Evolutionary conservation across 1,140 invertebrate species (phyloP), one percentile per base, ranked within the genome.

Genomic region (Cydia fagiglandana): DNA sequence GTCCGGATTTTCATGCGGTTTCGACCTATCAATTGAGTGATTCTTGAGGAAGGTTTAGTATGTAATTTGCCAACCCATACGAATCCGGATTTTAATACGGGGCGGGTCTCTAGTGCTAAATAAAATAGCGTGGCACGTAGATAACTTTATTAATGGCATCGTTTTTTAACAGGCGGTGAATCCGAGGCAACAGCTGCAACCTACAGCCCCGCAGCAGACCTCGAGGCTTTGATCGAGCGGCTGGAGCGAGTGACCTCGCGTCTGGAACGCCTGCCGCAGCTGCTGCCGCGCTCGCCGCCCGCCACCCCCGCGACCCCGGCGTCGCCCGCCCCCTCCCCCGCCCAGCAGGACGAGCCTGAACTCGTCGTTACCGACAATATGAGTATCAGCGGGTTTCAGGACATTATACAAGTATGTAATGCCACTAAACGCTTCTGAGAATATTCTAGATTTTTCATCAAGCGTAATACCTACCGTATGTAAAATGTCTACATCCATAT

Each of bases 191-290:
- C 90, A 78, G 89, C 90, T 68, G 86, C 88, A 56, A 83, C 81
- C 79, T 82, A 84, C 38, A 86, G 83, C 64, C 87, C 90, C 68
- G 89, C 90, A 50, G 91, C 87, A 45, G 94, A 96, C 74, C 91
- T 97, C 50, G 96, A 96, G 84, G 92, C 94, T 74, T 89, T 97
- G 76, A 95, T 97, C 24, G 94, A 94, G 77, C 95, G 96, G 64
- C 86, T 97, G 79, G 97, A 97, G 90, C 94, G 94, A 77, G 95
- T 97, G 56, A 96, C 96, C 0, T 94, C 93, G 75, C 94, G 96
- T 61, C 92, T 97, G 76, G 96, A 97, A 89, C 89, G 92, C 70
- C 91, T 94, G 78, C 89, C 87, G 9, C 66, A 81, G 68, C 74
- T 91, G 73, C 83, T 91, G 0, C 91, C 88, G 64, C 90, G 92